phyloP scores from a whole-genome alignment of 2,797 vertebrate genomes.

The Peromyscus attwateri region DNA sequence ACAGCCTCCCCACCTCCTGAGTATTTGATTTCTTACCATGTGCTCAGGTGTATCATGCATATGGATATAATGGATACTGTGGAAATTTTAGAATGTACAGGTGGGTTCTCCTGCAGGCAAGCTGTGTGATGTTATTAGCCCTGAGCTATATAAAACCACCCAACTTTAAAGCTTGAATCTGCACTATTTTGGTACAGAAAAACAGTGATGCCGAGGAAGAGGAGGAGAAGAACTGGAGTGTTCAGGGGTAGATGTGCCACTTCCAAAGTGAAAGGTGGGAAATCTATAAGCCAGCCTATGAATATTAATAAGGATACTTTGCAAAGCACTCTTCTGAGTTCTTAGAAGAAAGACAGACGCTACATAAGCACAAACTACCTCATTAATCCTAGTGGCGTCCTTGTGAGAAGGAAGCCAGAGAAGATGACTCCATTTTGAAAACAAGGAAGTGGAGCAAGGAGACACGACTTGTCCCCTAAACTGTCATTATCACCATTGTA shows the following conservation, averaged over 20 bases:
- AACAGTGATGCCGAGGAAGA: constrained; percentile 60
- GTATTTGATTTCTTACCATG: constrained; percentile 60
- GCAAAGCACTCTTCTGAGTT: constrained; percentile 75
- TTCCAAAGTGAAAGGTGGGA: constrained; percentile 73
- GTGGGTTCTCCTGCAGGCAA: constrained; percentile 75
- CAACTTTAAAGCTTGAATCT: constrained; percentile 57
- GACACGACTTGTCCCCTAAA: neutral
- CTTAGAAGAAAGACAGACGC: constrained; percentile 77
- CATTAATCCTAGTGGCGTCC: constrained; percentile 76
- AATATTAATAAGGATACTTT: constrained; percentile 82
- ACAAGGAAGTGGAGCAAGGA: constrained; percentile 64
- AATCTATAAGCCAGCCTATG: constrained; percentile 67
- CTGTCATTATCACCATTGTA: neutral
- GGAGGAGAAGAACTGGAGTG: constrained; percentile 34
- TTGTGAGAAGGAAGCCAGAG: constrained; percentile 59
- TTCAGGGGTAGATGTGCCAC: constrained; percentile 48
- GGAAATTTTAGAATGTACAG: constrained; percentile 79
- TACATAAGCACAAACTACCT: constrained; percentile 75
- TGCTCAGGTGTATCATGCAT: constrained; percentile 76
- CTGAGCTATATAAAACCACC: constrained; percentile 73
- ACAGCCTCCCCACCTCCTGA: neutral
- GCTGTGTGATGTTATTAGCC: constrained; percentile 75
- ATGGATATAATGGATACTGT: constrained; percentile 73
- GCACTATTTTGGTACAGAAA: constrained; percentile 60
- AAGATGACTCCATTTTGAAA: constrained; percentile 71